Percentiles rank a stretch among this genome's conserved stretches.
Evolutionary conservation across 2,797 vertebrate species (phyloP).

Genomic region (Gymnopithys bicolor): DNA sequence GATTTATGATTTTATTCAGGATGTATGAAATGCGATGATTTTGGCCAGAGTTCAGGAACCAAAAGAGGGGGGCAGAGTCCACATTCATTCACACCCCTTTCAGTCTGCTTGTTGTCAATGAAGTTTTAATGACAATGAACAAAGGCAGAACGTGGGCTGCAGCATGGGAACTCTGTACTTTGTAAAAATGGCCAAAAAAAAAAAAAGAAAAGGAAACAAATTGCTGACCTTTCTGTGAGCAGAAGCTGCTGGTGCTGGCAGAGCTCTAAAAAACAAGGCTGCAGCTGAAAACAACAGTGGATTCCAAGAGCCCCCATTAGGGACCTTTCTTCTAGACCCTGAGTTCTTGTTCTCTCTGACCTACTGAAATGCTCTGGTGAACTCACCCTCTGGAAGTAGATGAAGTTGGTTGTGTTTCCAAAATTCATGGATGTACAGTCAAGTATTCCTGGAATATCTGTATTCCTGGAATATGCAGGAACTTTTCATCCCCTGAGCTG

Average conservation of each 20-base stretch:
- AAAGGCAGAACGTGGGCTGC: neutral
- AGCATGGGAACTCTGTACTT: neutral
- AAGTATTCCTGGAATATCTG: too few species aligned
- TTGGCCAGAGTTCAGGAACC: constrained; percentile 37
- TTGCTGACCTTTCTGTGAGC: neutral
- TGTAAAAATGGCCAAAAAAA: neutral
- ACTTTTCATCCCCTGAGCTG: neutral
- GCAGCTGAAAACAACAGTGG: neutral
- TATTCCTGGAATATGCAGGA: neutral
- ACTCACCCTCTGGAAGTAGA: neutral
- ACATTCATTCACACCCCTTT: neutral
- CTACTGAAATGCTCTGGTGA: neutral
- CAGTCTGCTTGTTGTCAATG: neutral
- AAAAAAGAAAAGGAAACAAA: neutral
- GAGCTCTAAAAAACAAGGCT: neutral
- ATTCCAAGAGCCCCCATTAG: neutral
- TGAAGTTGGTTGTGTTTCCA: neutral
- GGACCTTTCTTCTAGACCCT: neutral
- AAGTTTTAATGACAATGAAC: neutral
- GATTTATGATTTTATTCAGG: constrained; percentile 54
- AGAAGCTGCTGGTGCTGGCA: neutral
- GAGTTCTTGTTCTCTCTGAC: neutral
- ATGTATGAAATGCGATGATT: neutral
- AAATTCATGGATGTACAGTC: neutral
- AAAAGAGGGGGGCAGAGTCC: neutral